Evolutionary conservation across 2,888 invertebrate genomes (phyloP), one percentile per base, ranked within the genome.

Genomic region (Gastracanthus pulcherrimus): DNA sequence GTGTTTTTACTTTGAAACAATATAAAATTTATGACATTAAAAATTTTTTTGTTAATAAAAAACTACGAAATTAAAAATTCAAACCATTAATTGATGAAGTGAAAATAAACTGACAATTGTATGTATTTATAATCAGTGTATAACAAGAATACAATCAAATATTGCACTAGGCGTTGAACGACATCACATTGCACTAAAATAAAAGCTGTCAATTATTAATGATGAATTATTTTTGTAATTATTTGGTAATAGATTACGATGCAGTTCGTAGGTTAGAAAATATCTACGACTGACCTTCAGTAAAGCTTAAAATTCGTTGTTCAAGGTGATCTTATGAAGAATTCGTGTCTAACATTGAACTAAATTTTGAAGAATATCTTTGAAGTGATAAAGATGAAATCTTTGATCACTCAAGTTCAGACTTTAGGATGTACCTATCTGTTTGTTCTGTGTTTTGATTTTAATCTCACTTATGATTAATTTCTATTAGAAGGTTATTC

Each of bases 241-340:
- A 13, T 69, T 26, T 29, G 48, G 48, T 48, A 69, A 48, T 11
- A 26, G 45, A 69, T 69, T 45, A 34, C 6, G 23, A 11, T 70
- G 51, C 70, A 70, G 23, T 34, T 70, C 41, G 34, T 51, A 70
- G 51, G 70, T 70, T 23, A 23, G 19, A 67, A 7, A 45, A 34
- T 51, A 51, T 70, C 34, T 4, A 36, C 19, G n/a, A 3, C 16
- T 71, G 38, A 38, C 70, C 36, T 71, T 58, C 29, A 9, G 16
- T 16, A 51, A 51, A 6, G 51, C n/a, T 51, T 2, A 51, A 23
- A 19, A 19, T 19, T n/a, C n/a, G n/a, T n/a, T 9, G 19, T 19
- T 51, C 19, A 3, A 19, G n/a, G 16, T 19, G 51, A 38, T 71
- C 51, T 55, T 19, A 7, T n/a, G 38, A 26, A 38, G 62, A 31